Conservation (phyloP, 2,797 vertebrate genomes). For the Petrocephalus sullivani region DNA sequence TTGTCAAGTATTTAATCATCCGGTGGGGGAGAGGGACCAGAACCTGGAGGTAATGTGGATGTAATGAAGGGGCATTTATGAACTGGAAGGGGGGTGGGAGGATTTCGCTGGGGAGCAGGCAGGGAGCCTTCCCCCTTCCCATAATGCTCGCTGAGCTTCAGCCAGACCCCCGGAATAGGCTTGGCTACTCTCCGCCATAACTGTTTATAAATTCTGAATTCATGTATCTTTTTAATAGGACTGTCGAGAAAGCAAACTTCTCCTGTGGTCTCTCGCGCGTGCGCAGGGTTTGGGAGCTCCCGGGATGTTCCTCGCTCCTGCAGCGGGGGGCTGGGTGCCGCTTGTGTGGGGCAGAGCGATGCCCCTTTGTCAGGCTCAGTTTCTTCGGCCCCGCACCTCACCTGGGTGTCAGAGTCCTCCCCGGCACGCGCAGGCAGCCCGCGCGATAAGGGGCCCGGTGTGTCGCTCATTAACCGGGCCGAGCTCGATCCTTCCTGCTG, state of each 20-base stretch:
- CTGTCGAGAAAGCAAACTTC: not conserved
- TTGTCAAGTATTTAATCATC: slow-evolving; percentile 28
- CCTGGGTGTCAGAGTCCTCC: not conserved
- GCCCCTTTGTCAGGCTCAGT: not conserved
- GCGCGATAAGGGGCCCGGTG: not conserved
- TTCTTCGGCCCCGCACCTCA: not conserved
- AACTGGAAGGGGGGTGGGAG: not conserved
- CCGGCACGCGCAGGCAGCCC: not conserved
- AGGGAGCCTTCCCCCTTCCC: not conserved
- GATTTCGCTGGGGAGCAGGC: not conserved
- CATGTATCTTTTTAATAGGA: not conserved
- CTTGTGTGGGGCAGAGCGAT: not conserved
- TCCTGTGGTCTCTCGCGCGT: not conserved
- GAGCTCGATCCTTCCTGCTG: not conserved
- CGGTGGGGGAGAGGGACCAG: not conserved
- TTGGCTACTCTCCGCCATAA: not conserved
- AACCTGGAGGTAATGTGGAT: slow-evolving; percentile 21
- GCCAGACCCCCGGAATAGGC: not conserved
- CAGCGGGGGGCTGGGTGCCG: not conserved
- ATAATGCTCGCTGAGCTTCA: not conserved
- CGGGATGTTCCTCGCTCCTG: not conserved
- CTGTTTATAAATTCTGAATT: not conserved
- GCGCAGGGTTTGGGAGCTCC: not conserved
- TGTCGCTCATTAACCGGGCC: not conserved
- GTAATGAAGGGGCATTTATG: slow-evolving; percentile 24